phyloP scores from a whole-genome alignment of 2,797 vertebrate genomes.

The Sebastiscus tertius region DNA sequence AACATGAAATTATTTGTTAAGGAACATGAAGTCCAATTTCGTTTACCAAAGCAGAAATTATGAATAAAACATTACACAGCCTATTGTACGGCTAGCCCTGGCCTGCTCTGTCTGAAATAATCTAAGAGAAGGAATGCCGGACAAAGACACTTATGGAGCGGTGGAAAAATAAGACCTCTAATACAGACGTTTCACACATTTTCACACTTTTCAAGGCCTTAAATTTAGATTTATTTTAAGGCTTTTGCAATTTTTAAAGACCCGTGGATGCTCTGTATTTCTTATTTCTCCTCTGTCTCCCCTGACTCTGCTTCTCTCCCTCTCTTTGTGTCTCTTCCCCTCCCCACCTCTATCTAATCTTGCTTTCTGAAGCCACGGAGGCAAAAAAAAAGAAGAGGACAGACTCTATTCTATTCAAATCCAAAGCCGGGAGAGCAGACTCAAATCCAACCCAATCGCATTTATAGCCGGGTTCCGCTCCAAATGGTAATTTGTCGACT shows the following conservation, averaged over 20 bases:
- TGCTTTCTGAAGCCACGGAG: conserved; percentile 55
- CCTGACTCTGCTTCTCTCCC: conserved; percentile 27
- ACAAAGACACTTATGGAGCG: conserved; percentile 46
- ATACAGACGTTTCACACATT: conserved; percentile 39
- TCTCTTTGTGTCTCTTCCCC: conserved; percentile 23
- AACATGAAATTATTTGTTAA: conserved; percentile 60
- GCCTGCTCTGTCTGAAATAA: conserved; percentile 29
- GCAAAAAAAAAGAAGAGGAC: conserved; percentile 21
- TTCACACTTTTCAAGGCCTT: conserved; percentile 38
- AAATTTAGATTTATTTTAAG: conserved; percentile 56
- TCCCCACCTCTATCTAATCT: conserved; percentile 64
- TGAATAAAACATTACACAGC: conserved; percentile 68
- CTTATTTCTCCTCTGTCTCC: conserved; percentile 41
- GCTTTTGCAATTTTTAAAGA: conserved; percentile 54
- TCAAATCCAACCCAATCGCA: conserved; percentile 66
- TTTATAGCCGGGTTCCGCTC: conserved; percentile 63
- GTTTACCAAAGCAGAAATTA: conserved; percentile 55
- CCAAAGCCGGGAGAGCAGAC: conserved; percentile 62
- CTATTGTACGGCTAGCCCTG: conserved; percentile 46
- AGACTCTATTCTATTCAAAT: conserved; percentile 70
- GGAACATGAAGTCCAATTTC: conserved; percentile 65
- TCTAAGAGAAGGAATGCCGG: conserved; percentile 36
- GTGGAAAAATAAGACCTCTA: conserved; percentile 43
- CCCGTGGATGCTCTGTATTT: conserved; percentile 26
- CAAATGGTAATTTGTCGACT: conserved; percentile 66